Evolutionary conservation across 2,888 invertebrate species (phyloP).

Genomic region (Podabrus alpinus): DNA sequence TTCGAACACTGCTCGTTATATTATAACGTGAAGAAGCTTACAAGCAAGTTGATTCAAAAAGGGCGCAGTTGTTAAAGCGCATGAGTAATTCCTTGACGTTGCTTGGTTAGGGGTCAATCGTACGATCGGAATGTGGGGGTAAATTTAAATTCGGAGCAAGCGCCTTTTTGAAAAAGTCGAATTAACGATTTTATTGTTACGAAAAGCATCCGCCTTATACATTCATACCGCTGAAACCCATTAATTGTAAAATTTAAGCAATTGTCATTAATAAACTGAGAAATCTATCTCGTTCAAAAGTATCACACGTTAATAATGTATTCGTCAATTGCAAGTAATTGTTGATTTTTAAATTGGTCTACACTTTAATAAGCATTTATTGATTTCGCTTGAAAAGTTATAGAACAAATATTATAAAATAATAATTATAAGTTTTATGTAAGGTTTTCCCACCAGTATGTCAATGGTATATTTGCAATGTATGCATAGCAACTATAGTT

Average conservation of each 20-base stretch:
- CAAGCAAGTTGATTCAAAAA: background rate
- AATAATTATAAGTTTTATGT: background rate
- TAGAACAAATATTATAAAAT: background rate
- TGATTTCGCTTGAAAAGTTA: background rate
- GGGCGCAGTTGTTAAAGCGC: background rate
- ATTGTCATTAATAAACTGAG: conserved; percentile 3
- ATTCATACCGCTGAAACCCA: background rate
- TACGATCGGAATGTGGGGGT: conserved; percentile 13
- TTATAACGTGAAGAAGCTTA: background rate
- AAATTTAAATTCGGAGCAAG: conserved; percentile 6
- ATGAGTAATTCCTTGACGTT: background rate
- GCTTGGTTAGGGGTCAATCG: conserved; percentile 2
- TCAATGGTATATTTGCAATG: background rate
- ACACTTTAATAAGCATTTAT: background rate
- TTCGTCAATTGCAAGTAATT: background rate
- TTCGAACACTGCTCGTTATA: background rate
- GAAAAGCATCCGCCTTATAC: background rate
- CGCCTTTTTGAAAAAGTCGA: background rate
- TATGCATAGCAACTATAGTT: no score
- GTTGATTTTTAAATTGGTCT: background rate
- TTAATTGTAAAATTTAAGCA: conserved; percentile 4
- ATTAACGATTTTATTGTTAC: conserved; percentile 13
- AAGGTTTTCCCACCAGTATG: background rate
- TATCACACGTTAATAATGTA: background rate
- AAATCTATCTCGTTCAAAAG: background rate